phyloP scores from a whole-genome alignment of 2,888 invertebrate genomes.

The Mongoloraphidia duomilia region DNA sequence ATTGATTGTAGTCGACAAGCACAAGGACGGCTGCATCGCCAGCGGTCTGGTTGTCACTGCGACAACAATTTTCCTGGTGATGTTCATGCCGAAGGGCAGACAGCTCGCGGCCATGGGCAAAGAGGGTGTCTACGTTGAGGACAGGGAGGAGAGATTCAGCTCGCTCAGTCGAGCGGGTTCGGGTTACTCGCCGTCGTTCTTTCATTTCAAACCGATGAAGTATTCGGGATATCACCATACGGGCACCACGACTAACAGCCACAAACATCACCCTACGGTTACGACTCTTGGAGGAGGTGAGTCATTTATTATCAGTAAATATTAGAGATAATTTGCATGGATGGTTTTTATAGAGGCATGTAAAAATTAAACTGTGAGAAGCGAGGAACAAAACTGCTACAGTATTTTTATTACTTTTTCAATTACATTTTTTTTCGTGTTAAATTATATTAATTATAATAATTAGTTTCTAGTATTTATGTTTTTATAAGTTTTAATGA shows the following conservation, averaged over 20 bases:
- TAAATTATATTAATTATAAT: too few species aligned
- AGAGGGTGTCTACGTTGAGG: conserved; percentile 70
- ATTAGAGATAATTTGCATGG: too few species aligned
- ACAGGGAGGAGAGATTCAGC: conserved; percentile 69
- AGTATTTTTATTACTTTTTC: too few species aligned
- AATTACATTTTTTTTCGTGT: too few species aligned
- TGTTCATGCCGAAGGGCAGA: conserved; percentile 88
- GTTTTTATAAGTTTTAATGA: too few species aligned
- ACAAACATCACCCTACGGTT: conserved; percentile 23
- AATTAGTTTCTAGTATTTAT: too few species aligned
- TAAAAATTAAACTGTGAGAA: too few species aligned
- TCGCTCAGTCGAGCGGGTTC: conserved; percentile 63
- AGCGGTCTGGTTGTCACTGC: conserved; percentile 78
- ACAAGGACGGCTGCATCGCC: conserved; percentile 77
- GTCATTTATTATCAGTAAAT: too few species aligned
- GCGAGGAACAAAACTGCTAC: too few species aligned
- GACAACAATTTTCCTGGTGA: conserved; percentile 73
- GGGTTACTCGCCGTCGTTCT: conserved; percentile 82
- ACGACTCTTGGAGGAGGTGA: conserved; percentile 26
- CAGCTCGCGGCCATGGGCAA: conserved; percentile 86
- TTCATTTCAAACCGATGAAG: conserved; percentile 82
- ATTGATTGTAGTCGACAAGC: conserved; percentile 58
- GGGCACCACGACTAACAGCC: conserved; percentile 8
- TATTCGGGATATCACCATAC: conserved; percentile 37
- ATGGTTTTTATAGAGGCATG: too few species aligned